Evolutionary conservation across 2,113 vertebrate genomes (phyloP), one percentile per base, ranked within the genome.

Genomic region (Gobius niger): DNA sequence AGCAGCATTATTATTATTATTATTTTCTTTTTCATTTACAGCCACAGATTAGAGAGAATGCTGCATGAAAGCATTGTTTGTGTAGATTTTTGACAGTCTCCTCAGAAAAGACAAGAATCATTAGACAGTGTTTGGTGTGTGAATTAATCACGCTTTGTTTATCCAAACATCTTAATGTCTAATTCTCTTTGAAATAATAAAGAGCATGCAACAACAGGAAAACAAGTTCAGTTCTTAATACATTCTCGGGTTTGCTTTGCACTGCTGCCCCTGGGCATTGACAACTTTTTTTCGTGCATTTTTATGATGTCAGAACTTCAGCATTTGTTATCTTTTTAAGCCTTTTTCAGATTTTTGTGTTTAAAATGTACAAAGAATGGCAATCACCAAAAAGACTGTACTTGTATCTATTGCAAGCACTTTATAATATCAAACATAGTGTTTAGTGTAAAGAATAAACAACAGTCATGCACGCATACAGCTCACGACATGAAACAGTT

Each of bases 171-270:
- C 82, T 82, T 91, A 91, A 90, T 92, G 89, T 87, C 78, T 83
- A 83, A 92, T 93, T 92, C 90, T 91, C 86, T 93, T 92, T 93
- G 91, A 93, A 91, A 92, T 91, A 92, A 92, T 91, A 83, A 90
- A 88, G 79, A 87, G 87, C 75, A 85, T 52, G n/a, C 9, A 54
- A 80, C 83, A 72, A 89, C 80, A 91, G 88, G 81, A 91, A 91
- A 91, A 93, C 88, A 87, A 89, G 84, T 88, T 81, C 80, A 91
- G 90, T 91, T 89, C 82, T 82, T 84, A 85, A 90, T 89, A 83
- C 78, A 81, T 79, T 89, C 78, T 72, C 64, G 67, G 52, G 85
- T 86, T 88, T 72, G 86, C 84, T 87, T 90, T 87, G 82, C 70
- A 80, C 85, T 85, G 91, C 90, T 91, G 90, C 89, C 84, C 87